A percentile compares a stretch with the other conserved stretches of the same genome.
phyloP scores from a whole-genome alignment of 2,888 invertebrate genomes.

The Ypsolopha sequella region DNA sequence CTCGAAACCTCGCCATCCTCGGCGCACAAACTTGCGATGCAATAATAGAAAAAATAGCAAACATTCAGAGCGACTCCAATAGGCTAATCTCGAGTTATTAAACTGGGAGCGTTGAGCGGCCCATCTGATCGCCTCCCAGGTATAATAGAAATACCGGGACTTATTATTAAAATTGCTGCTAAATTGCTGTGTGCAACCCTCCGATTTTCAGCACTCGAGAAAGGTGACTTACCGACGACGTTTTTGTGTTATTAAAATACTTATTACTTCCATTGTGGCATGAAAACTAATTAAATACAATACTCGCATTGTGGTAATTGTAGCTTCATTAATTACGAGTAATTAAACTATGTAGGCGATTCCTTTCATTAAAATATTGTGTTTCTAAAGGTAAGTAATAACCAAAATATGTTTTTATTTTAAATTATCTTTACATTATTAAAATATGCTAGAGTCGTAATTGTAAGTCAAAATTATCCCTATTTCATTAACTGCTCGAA shows the following conservation, averaged over 20 bases:
- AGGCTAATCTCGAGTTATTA: conserved; percentile 70
- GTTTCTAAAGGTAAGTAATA: too few relatives aligned
- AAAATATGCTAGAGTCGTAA: too few relatives aligned
- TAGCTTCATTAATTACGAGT: too few relatives aligned
- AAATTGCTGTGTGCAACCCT: conserved; percentile 65
- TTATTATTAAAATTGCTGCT: conserved; percentile 73
- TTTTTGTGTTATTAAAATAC: conserved; percentile 5
- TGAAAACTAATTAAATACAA: too few relatives aligned
- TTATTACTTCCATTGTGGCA: too few relatives aligned
- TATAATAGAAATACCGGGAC: conserved; percentile 71
- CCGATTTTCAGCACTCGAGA: conserved; percentile 33
- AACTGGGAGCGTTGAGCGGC: conserved; percentile 45
- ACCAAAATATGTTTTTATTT: too few relatives aligned
- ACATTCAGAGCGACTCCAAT: conserved; percentile 68
- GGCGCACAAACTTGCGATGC: conserved; percentile 17
- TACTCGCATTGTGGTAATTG: too few relatives aligned
- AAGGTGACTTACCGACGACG: conserved; percentile 39
- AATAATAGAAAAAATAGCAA: conserved; percentile 67
- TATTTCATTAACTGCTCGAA: too few relatives aligned
- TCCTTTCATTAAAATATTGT: too few relatives aligned
- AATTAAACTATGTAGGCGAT: too few relatives aligned
- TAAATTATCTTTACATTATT: too few relatives aligned
- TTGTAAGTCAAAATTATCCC: too few relatives aligned
- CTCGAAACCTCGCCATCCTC: background rate
- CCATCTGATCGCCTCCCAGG: conserved; percentile 66